Percentiles rank a stretch among this genome's conserved stretches.
These are phyloP conservation scores for Thomomys bottae DNA, from an alignment of 2,113 vertebrate genomes.

Conservation along the genomic window DNA sequence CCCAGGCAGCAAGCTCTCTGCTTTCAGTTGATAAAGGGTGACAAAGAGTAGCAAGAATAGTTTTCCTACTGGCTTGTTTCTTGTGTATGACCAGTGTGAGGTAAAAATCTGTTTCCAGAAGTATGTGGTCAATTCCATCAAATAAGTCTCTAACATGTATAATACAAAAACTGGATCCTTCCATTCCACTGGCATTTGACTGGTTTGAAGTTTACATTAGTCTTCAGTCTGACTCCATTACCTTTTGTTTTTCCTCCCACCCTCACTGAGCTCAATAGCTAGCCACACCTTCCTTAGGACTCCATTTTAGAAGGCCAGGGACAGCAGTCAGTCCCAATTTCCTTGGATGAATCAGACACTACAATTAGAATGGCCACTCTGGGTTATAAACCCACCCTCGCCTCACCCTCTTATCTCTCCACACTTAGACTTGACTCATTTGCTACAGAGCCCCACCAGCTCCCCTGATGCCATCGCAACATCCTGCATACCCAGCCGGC, in stretches of 20 bases:
- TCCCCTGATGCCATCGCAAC: background rate
- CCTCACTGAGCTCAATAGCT: background rate
- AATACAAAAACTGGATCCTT: conserved; percentile 26
- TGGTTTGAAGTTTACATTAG: background rate
- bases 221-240: background rate
- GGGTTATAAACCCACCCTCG: background rate
- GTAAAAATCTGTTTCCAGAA: background rate
- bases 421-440: background rate
- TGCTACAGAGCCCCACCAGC: background rate
- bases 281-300: conserved; percentile 62
- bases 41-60: background rate
- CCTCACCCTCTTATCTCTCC: background rate
- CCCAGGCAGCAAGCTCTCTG: background rate
- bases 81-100: background rate
- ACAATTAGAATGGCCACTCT: conserved; percentile 62
- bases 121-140: background rate
- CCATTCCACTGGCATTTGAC: background rate
- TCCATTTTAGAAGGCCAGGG: conserved; percentile 49
- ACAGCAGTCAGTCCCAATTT: conserved; percentile 49
- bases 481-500: background rate
- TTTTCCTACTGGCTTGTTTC: background rate
- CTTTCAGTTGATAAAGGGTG: background rate
- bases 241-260: background rate
- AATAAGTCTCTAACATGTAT: conserved; percentile 3
- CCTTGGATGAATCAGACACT: conserved; percentile 69